Evolutionary conservation across 2,113 vertebrate species (phyloP), one percentile per base, ranked within the genome.

Genomic region (Salminus brasiliensis): DNA sequence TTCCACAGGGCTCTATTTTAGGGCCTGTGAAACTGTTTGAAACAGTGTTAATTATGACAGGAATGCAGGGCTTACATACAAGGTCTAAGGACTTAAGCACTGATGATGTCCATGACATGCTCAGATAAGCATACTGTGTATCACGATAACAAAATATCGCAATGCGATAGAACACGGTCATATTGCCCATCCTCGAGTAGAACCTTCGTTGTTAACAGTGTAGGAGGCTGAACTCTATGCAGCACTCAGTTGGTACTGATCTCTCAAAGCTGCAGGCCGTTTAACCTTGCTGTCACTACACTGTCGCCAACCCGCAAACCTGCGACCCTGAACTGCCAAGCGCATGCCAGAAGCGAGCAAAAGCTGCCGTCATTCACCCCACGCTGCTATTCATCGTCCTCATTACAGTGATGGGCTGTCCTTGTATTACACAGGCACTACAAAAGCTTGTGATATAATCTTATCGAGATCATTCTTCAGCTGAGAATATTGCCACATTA

Each of bases 261-360:
- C 55, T 72, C 66, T 53, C 34, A 43, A 66, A 63, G 23, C 72
- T 29, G 15, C 67, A 18, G 41, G 66, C 39, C 41, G 25, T 45
- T 39, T 79, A 80, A 81, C 79, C 76, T 84, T 84, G 83, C 72
- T 53, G 72, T 66, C 60, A 11, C 55, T 78, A 55, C 39, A 68
- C 53, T 62, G 45, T 47, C 16, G 52, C 59, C 53, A 53, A 47
- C 52, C 55, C n/a, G 57, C 68, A 63, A 66, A 76, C 23, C 49
- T 6, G 79, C 52, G 36, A 47, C 27, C 29, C 68, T 55, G 67
- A 59, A 49, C 47, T 73, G 55, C 57, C 62, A 60, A 78, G 39
- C 16, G 63, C 47, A 82, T 45, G 30, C 67, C 39, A 43, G 7
- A 32, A 30, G 52, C 6, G 47, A 63, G 32, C 59, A 71, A 47